Conservation (phyloP, 2,113 vertebrate species). For the Spermophilus dauricus region DNA sequence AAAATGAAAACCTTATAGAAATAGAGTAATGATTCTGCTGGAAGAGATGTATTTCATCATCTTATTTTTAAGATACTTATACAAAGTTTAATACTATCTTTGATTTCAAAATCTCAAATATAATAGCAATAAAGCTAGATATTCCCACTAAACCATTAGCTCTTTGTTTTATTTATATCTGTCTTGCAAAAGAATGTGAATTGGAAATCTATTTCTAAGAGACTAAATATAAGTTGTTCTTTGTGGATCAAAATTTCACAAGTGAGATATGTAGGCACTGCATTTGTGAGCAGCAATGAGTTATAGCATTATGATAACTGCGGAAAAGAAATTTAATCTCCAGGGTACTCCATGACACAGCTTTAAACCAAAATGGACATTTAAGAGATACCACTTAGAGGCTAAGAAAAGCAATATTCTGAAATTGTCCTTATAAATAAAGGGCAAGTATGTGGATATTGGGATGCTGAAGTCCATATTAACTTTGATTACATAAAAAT, state of each 20-base stretch:
- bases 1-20: not conserved
- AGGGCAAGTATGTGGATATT: not conserved
- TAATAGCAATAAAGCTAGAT: not conserved
- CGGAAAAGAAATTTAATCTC: not conserved
- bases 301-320: not conserved
- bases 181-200: not conserved
- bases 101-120: slow-evolving; percentile 28
- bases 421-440: not conserved
- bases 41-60: not conserved
- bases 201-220: slow-evolving; percentile 4
- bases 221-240: not conserved
- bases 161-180: not conserved
- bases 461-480: slow-evolving; percentile 17
- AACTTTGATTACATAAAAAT: not conserved
- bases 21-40: not conserved
- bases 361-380: slow-evolving; percentile 29
- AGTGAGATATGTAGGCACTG: not conserved
- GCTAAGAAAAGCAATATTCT: not conserved
- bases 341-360: not conserved
- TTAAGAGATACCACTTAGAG: not conserved
- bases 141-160: not conserved
- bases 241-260: not conserved
- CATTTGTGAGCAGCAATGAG: not conserved
- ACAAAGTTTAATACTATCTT: not conserved
- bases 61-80: not conserved